Conservation (phyloP, 1,140 invertebrate species). For the Tetramorium alpestre region DNA sequence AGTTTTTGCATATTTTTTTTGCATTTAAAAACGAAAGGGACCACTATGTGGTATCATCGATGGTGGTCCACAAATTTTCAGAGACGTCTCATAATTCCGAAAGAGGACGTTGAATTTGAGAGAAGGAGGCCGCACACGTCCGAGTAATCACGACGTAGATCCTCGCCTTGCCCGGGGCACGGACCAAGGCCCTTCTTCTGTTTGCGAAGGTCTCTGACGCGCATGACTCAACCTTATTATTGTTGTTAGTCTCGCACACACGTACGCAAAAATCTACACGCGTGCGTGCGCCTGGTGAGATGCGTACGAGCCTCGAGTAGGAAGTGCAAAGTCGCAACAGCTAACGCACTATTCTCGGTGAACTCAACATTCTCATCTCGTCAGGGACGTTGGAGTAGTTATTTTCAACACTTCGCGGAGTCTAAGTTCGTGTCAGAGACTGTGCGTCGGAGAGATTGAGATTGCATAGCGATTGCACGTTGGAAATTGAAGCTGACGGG, state of each 20-base stretch:
- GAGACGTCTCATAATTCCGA: slow-evolving; percentile 65
- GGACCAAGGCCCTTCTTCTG: slow-evolving; percentile 80
- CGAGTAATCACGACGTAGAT: slow-evolving; percentile 66
- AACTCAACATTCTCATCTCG: slow-evolving; percentile 81
- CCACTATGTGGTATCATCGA: too few relatives aligned
- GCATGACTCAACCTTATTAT: slow-evolving; percentile 81
- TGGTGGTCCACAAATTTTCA: slow-evolving; percentile 41
- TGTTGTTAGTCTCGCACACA: slow-evolving; percentile 76
- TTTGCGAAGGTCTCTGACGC: slow-evolving; percentile 77
- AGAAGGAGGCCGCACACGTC: slow-evolving; percentile 66
- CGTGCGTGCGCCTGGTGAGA: neutral
- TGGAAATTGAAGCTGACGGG: neutral
- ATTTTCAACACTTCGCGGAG: slow-evolving; percentile 78
- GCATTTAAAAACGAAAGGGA: neutral
- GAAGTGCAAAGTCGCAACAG: slow-evolving; percentile 80
- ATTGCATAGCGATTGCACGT: neutral
- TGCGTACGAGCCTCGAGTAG: slow-evolving; percentile 73
- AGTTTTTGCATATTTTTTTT: neutral
- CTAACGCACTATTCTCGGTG: slow-evolving; percentile 79
- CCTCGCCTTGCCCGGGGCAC: slow-evolving; percentile 82
- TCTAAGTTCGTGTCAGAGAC: slow-evolving; percentile 1
- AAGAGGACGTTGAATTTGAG: slow-evolving; percentile 67
- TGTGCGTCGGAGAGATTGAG: slow-evolving; percentile 6
- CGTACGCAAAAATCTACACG: neutral
- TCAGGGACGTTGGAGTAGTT: slow-evolving; percentile 83